Evolutionary conservation across 2,113 vertebrate genomes (phyloP).

Genomic region (Cheirogaleus medius): DNA sequence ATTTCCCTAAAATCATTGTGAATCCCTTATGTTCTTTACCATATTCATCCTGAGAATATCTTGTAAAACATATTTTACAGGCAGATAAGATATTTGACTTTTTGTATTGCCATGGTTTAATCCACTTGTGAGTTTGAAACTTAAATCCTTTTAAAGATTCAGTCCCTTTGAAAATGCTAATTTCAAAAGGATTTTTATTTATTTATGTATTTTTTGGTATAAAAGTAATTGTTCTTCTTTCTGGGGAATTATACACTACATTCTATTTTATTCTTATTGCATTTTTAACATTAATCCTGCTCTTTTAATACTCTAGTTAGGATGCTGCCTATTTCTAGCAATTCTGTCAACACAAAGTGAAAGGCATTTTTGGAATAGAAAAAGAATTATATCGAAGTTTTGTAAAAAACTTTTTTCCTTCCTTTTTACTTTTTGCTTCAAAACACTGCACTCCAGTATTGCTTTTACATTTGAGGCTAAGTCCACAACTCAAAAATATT

Average conservation of each 20-base stretch:
- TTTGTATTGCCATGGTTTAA: conserved; percentile 66
- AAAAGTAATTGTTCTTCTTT: conserved; percentile 35
- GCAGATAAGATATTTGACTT: conserved; percentile 27
- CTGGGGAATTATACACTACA: not conserved
- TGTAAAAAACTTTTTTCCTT: not conserved
- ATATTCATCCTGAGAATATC: conserved; percentile 1
- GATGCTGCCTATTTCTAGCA: not conserved
- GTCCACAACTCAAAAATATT: conserved; percentile 52
- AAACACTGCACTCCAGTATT: conserved; percentile 39
- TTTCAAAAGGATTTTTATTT: not conserved
- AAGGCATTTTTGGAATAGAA: not conserved
- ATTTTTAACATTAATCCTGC: conserved; percentile 45
- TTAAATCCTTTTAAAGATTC: conserved; percentile 76
- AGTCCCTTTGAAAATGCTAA: conserved; percentile 66
- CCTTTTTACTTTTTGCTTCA: conserved; percentile 39
- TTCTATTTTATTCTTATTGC: conserved; percentile 2
- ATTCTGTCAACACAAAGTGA: not conserved
- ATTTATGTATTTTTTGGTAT: not conserved
- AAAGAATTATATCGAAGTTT: conserved; percentile 37
- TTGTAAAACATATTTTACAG: conserved; percentile 62
- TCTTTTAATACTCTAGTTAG: not conserved
- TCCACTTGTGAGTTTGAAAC: conserved; percentile 55
- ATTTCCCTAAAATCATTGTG: not conserved
- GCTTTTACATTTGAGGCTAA: conserved; percentile 68
- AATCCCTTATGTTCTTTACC: conserved; percentile 32